Base-by-base conservation (phyloP, 2,888 invertebrate species). In the Brachynemurus nebulosus region DNA sequence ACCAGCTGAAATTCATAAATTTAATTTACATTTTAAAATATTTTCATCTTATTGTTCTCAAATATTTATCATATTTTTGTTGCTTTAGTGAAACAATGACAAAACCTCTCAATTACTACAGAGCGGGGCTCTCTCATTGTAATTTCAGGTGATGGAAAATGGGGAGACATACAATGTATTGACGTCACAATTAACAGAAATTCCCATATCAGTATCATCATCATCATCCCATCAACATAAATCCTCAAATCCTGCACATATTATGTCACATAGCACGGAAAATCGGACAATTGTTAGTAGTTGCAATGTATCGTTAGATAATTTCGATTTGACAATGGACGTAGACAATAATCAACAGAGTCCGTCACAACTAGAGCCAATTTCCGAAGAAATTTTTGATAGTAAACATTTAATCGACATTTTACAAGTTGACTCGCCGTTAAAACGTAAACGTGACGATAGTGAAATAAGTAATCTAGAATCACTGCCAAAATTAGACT, bases 101-200 rank as follows among this genome's bases (percentile, higher is more conserved):
- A n/a, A 18, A 37, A 37, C 9, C 20, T 20, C 19, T 20, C 37
- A 20, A 37, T 37, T 20, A 37, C 14, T 30, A 30, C 37, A 37
- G 16, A 57, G 57, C 55, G 45, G 56, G 58, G 57, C 52, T 68
- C 67, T n/a, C n/a, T 71, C 70, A 68, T 69, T 65, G 73, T 69
- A 69, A 72, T 76, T 76, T 72, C 76, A 77, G 76, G 76, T 77
- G 63, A 72, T 74, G 74, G 76, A 76, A 68, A 73, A 73, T 67
- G 71, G 71, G 65, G 74, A 75, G 69, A 71, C 72, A 68, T 76
- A 70, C 72, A 71, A 71, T 67, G 68, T 69, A 69, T 72, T 71
- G 70, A 70, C 68, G 71, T 51, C 55, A 45, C 47, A 45, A 40
- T 43, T 69, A 68, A 50, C 59, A 53, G 63, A 64, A 45, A 68